phyloP scores from a whole-genome alignment of 2,797 vertebrate genomes.

The Amblyopsis hoosieri region DNA sequence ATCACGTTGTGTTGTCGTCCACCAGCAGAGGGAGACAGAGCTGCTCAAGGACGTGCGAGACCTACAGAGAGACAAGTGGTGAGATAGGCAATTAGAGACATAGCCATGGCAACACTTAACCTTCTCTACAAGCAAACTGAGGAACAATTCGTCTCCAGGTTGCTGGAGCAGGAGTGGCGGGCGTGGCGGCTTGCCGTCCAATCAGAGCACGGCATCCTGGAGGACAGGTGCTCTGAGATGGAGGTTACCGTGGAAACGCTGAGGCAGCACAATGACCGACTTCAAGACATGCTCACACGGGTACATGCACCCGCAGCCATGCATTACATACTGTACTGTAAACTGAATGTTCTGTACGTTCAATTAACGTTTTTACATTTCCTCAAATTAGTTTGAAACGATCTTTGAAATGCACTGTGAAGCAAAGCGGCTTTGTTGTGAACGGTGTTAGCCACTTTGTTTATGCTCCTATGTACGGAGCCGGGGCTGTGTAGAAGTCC shows the following conservation, averaged over 20 bases:
- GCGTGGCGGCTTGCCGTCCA: slow-evolving; percentile 75
- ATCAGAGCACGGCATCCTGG: slow-evolving; percentile 75
- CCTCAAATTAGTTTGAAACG: no score
- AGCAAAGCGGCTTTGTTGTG: no score
- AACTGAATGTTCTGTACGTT: no score
- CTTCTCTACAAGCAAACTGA: not conserved
- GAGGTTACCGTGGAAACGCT: slow-evolving; percentile 80
- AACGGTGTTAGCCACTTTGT: no score
- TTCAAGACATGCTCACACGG: slow-evolving; percentile 73
- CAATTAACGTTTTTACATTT: no score
- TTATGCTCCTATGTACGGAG: no score
- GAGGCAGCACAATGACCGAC: slow-evolving; percentile 67
- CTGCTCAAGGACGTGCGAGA: slow-evolving; percentile 68
- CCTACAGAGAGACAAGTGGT: slow-evolving; percentile 79
- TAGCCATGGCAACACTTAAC: not conserved
- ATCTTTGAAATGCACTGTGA: no score
- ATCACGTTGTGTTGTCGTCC: not conserved
- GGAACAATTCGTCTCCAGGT: slow-evolving; percentile 58
- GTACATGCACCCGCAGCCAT: slow-evolving; percentile 37
- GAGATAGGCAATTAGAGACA: slow-evolving; percentile 14
- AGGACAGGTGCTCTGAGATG: slow-evolving; percentile 77
- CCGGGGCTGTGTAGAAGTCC: no score
- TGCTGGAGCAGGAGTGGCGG: slow-evolving; percentile 80
- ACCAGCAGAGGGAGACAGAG: slow-evolving; percentile 36
- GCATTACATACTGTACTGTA: not conserved